Percentiles rank a stretch among this genome's conserved stretches.
Evolutionary conservation across 2,888 invertebrate genomes (phyloP).

Genomic region (Eupithecia vulgata): DNA sequence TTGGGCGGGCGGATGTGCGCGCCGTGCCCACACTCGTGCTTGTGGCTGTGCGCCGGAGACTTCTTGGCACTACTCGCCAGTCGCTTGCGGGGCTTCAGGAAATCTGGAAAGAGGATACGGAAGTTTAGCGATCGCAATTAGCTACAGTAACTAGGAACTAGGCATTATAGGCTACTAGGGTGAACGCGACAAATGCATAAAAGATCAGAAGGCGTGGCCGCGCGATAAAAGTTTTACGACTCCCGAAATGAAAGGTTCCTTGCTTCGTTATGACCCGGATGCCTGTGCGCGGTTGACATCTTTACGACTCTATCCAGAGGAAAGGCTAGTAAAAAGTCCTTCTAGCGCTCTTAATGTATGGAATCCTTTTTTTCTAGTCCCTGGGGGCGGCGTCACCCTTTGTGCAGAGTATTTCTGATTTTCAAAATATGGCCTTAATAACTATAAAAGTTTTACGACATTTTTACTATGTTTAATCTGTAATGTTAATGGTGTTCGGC

Average conservation of each 20-base stretch:
- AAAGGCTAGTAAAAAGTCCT: constrained; percentile 61
- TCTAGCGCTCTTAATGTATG: constrained; percentile 65
- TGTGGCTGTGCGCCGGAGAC: constrained; percentile 74
- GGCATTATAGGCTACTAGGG: too few relatives aligned
- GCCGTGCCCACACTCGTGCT: constrained; percentile 76
- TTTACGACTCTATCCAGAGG: constrained; percentile 76
- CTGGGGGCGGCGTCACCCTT: constrained; percentile 68
- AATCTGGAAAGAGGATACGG: constrained; percentile 83
- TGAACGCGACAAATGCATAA: constrained; percentile 34
- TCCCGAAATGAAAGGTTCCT: constrained; percentile 57
- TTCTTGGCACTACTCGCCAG: constrained; percentile 79
- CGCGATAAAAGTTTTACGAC: constrained; percentile 62
- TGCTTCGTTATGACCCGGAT: constrained; percentile 65
- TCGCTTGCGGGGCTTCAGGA: constrained; percentile 87
- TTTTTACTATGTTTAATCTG: constrained; percentile 82
- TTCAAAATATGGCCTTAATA: constrained; percentile 71
- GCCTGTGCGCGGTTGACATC: constrained; percentile 52
- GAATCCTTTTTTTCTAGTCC: constrained; percentile 66
- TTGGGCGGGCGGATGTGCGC: constrained; percentile 80
- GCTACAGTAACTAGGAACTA: too few relatives aligned
- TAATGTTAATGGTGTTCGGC: constrained; percentile 61
- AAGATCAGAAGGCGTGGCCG: constrained; percentile 42
- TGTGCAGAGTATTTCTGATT: constrained; percentile 70
- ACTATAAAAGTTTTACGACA: constrained; percentile 75
- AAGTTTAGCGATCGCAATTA: constrained; percentile 36